Evolutionary conservation across 2,797 vertebrate species (phyloP).

Genomic region (Melanotaenia maccullochi): DNA sequence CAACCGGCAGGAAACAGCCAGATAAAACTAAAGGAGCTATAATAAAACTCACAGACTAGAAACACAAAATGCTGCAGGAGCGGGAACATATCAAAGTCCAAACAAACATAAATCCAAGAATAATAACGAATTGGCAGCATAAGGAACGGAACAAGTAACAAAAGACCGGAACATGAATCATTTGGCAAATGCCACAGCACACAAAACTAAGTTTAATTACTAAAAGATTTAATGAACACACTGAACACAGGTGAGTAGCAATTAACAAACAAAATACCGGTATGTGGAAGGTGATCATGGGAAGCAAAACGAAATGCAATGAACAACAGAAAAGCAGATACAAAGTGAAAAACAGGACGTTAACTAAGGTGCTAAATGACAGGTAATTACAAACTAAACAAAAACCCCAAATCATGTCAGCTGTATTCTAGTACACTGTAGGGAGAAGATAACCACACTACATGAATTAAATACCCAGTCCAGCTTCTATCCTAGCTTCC

Average conservation of each 20-base stretch:
- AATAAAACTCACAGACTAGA: constrained; percentile 5
- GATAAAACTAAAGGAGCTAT: neutral
- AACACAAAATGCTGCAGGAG: neutral
- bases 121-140: neutral
- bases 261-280: neutral
- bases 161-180: neutral
- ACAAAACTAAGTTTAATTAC: neutral
- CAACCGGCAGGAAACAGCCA: neutral
- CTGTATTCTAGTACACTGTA: neutral
- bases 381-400: neutral
- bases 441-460: neutral
- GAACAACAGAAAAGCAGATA: neutral
- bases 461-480: neutral
- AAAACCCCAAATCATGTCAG: neutral
- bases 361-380: neutral
- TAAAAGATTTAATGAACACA: neutral
- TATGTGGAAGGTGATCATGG: neutral
- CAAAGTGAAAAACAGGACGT: neutral
- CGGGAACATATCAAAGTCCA: neutral
- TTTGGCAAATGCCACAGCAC: neutral
- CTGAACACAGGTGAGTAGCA: neutral
- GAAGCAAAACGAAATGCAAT: neutral
- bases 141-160: neutral
- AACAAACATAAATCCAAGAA: neutral
- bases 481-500: neutral